phyloP scores from a whole-genome alignment of 2,113 vertebrate genomes.

The Oceanites oceanicus region DNA sequence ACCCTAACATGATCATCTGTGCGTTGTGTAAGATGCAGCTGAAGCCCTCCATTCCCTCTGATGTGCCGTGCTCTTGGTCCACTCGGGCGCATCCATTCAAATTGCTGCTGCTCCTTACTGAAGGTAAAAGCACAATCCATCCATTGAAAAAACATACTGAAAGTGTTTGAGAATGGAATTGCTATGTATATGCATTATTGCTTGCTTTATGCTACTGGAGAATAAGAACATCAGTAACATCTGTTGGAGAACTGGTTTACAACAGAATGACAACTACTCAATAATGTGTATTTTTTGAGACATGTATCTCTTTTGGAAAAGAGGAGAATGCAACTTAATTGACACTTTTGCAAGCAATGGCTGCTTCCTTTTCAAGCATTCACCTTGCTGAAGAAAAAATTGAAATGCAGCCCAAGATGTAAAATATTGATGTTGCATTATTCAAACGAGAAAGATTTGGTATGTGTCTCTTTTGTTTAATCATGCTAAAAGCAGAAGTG shows the following conservation, averaged over 20 bases:
- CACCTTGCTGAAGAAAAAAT: slow-evolving; percentile 36
- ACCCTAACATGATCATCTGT: neutral
- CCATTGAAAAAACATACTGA: neutral
- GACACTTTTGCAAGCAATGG: slow-evolving; percentile 7
- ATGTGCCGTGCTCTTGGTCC: fast-evolving
- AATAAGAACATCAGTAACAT: neutral
- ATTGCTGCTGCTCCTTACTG: neutral
- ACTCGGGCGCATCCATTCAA: neutral
- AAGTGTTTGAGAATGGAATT: neutral
- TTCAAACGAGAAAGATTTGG: slow-evolving; percentile 46
- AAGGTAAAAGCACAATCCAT: neutral
- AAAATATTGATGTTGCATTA: slow-evolving; percentile 66
- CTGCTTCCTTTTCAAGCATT: neutral
- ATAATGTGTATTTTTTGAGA: neutral
- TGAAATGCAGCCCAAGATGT: slow-evolving; percentile 48
- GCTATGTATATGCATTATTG: neutral
- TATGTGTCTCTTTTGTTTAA: slow-evolving; percentile 61
- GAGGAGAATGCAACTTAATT: slow-evolving; percentile 35
- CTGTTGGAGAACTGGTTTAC: neutral
- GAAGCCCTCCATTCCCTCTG: neutral
- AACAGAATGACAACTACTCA: slow-evolving; percentile 29
- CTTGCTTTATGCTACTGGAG: neutral
- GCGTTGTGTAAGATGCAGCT: neutral
- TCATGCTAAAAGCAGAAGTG: slow-evolving; percentile 66
- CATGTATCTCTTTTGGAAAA: neutral